These are phyloP conservation scores for Meteorus cinctellus DNA, from an alignment of 2,888 invertebrate species.

Conservation along the genomic window DNA sequence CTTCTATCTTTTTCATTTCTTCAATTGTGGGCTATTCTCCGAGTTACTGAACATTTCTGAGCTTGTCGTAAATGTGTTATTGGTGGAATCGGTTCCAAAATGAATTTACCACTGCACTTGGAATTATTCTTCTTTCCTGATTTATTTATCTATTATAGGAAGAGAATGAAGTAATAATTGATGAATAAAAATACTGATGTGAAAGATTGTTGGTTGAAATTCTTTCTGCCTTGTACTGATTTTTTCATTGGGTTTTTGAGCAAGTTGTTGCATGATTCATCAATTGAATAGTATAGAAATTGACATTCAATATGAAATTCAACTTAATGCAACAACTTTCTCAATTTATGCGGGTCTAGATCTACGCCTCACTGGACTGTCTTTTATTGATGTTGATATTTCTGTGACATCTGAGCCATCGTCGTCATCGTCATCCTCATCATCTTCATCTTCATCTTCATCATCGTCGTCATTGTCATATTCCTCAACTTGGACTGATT, in stretches of 20 bases:
- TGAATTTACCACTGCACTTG: conserved; percentile 36
- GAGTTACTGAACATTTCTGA: conserved; percentile 59
- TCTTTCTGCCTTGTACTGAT: not conserved
- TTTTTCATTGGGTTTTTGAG: no score
- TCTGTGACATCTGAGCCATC: conserved; percentile 11
- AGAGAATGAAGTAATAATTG: not conserved
- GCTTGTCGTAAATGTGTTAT: conserved; percentile 62
- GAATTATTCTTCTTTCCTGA: conserved; percentile 41
- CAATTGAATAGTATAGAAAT: no score
- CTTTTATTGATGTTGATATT: conserved; percentile 63
- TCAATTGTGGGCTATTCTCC: conserved; percentile 53
- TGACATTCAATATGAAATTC: no score
- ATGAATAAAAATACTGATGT: no score
- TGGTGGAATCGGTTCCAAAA: conserved; percentile 59
- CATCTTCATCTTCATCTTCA: not conserved
- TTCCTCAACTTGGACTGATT: conserved; percentile 69
- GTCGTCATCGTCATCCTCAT: conserved; percentile 1
- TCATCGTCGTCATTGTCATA: conserved; percentile 62
- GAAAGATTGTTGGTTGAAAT: not conserved
- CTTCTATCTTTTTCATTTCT: not conserved
- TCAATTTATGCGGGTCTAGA: conserved; percentile 62
- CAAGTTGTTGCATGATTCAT: no score
- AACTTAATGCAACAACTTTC: no score
- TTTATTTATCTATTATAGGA: conserved; percentile 32
- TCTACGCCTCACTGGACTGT: conserved; percentile 66